phyloP scores from a whole-genome alignment of 2,113 vertebrate species.

The Brachyhypopomus occidentalis region DNA sequence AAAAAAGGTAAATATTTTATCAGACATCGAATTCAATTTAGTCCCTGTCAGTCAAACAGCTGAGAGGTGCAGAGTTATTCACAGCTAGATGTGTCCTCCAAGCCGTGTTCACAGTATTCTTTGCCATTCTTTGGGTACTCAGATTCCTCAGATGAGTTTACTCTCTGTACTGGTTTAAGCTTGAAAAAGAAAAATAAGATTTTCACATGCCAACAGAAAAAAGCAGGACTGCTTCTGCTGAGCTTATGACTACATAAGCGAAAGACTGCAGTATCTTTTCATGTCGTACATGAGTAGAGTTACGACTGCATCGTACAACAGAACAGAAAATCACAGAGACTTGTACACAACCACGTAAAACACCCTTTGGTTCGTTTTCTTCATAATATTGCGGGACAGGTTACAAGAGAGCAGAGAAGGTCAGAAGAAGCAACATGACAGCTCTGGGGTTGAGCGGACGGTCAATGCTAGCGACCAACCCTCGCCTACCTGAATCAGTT shows the following conservation, averaged over 20 bases:
- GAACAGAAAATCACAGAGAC: not conserved
- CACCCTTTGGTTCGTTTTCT: not conserved
- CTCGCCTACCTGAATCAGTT: constrained; percentile 85
- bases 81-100: not conserved
- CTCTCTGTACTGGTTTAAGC: not conserved
- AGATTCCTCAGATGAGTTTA: not conserved
- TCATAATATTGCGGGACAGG: not conserved
- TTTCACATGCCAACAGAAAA: no score
- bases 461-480: not conserved
- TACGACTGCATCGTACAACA: not conserved
- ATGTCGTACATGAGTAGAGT: no score
- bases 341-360: not conserved
- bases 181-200: no score
- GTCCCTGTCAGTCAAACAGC: constrained; percentile 18
- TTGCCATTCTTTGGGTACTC: not conserved
- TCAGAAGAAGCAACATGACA: not conserved
- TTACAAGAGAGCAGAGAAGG: not conserved
- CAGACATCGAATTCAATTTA: constrained; percentile 30
- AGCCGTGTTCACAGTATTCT: not conserved
- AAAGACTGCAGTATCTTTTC: no score
- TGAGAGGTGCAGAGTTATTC: not conserved
- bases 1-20: not conserved
- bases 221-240: no score
- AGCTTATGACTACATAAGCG: no score
- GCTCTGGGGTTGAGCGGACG: no score